Conservation (phyloP, 2,113 vertebrate species). For the Scatophagus argus region DNA sequence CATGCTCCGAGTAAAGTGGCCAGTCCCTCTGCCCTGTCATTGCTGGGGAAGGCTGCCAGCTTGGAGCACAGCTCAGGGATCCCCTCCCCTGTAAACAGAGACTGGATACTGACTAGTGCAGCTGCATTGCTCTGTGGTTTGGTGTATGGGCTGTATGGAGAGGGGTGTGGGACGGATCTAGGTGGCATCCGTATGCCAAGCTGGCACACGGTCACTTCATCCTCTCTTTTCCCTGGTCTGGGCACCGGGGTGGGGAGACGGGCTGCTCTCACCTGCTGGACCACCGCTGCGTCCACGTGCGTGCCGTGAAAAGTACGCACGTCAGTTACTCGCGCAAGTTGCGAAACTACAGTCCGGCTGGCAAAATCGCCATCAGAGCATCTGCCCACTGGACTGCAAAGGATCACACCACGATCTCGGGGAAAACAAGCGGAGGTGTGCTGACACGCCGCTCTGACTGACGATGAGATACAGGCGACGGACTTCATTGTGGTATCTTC, state of each 20-base stretch:
- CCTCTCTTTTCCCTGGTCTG: not conserved
- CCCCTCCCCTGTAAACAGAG: conserved; percentile 43
- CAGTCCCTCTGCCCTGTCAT: conserved; percentile 30
- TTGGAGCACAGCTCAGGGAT: conserved; percentile 43
- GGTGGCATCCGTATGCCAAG: not conserved
- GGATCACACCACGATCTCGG: not conserved
- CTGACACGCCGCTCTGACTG: conserved; percentile 22
- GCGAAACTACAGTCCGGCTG: not conserved
- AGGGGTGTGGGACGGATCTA: not conserved
- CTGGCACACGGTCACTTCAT: not conserved
- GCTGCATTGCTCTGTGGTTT: not conserved
- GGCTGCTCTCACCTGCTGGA: conserved; percentile 7
- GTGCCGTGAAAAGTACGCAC: not conserved
- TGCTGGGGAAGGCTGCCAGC: conserved; percentile 15
- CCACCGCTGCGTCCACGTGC: not conserved
- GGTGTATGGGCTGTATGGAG: conserved; percentile 16
- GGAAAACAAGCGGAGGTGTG: not conserved
- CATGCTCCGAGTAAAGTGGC: conserved; percentile 45
- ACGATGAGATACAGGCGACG: conserved; percentile 16
- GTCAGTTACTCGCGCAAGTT: not conserved
- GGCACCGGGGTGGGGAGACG: not conserved
- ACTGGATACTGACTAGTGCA: not conserved
- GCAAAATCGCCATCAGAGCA: not conserved
- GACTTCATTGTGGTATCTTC: conserved; percentile 46
- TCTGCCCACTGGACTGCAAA: not conserved